These are phyloP conservation scores for Hystrix cristata DNA, from an alignment of 2,113 vertebrate genomes.

Conservation along the genomic window DNA sequence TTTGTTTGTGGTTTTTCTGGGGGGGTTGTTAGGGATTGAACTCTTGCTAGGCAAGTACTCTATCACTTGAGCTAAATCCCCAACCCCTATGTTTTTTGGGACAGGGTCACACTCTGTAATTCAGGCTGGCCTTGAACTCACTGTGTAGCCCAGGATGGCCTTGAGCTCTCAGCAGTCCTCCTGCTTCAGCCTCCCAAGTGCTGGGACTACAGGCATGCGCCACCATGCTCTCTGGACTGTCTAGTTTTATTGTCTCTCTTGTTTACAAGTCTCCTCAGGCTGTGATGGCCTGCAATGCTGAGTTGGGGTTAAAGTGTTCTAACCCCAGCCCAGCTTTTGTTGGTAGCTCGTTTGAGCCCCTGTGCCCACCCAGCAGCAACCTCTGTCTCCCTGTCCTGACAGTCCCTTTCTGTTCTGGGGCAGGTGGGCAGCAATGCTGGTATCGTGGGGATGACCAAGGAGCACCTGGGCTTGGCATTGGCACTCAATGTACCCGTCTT, in stretches of 20 bases:
- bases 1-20: background rate
- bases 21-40: too few species aligned
- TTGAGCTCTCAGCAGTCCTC: background rate
- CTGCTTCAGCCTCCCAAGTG: background rate
- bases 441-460: constrained; percentile 99
- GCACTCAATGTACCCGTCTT: constrained; percentile 98
- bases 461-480: constrained; percentile 97
- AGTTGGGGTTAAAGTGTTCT: background rate
- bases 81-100: background rate
- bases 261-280: background rate
- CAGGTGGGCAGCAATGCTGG: constrained; percentile 99
- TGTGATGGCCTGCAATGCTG: background rate
- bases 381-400: constrained; percentile 26
- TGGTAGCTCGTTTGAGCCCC: background rate
- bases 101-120: background rate
- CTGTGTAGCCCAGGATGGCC: background rate
- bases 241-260: background rate
- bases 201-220: background rate
- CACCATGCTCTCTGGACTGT: background rate
- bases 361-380: background rate
- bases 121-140: background rate
- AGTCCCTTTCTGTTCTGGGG: constrained; percentile 67
- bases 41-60: too few species aligned
- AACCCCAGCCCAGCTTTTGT: background rate
- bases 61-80: too few species aligned